Conservation (phyloP, 2,888 invertebrate genomes). For the Clitarchus hookeri region DNA sequence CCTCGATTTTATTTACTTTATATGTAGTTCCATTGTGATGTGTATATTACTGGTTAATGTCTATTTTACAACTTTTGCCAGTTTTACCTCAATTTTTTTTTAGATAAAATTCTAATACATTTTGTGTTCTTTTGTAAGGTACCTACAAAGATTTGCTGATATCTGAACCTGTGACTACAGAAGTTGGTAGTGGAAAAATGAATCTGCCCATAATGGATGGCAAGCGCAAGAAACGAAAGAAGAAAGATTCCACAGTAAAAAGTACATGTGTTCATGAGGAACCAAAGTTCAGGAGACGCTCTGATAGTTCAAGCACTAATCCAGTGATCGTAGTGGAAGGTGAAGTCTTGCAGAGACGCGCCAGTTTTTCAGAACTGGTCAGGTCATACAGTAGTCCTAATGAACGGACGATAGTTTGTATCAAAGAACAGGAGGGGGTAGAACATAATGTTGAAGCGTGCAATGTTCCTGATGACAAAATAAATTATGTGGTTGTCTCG, state of each 20-base stretch:
- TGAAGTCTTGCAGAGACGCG: conserved; percentile 18
- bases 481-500: too few relatives aligned
- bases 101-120: not conserved
- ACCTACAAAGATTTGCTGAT: conserved; percentile 37
- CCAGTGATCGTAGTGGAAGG: not conserved
- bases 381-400: conserved; percentile 17
- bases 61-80: too few relatives aligned
- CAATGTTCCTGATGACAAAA: not conserved
- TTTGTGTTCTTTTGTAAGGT: not conserved
- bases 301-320: not conserved
- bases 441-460: not conserved
- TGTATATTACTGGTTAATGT: too few relatives aligned
- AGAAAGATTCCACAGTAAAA: conserved; percentile 50
- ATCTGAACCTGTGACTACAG: conserved; percentile 27
- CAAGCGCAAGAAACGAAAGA: conserved; percentile 57
- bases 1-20: too few relatives aligned
- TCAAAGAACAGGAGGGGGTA: conserved; percentile 3
- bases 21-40: too few relatives aligned
- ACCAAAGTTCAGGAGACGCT: not conserved
- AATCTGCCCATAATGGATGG: conserved; percentile 48
- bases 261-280: not conserved
- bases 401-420: not conserved
- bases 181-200: conserved; percentile 54
- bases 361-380: conserved; percentile 29
- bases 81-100: too few relatives aligned